Percentiles rank a stretch among this genome's conserved stretches.
Conservation (phyloP, 2,888 invertebrate genomes). For the Entomobrya proxima region DNA sequence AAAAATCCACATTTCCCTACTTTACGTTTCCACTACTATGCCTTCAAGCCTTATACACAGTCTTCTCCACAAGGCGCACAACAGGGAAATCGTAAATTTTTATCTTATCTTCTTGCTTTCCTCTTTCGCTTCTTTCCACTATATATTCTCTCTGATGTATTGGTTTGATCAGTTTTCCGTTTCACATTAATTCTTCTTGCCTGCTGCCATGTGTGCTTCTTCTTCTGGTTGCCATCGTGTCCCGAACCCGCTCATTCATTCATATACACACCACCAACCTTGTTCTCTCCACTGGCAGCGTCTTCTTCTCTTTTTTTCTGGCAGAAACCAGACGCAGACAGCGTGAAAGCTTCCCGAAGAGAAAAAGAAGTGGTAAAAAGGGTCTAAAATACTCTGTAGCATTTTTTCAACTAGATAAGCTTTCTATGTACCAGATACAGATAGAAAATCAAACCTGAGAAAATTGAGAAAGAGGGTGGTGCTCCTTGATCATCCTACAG, state of each 20-base stretch:
- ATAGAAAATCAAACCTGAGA: not conserved
- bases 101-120: conserved; percentile 57
- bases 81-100: conserved; percentile 64
- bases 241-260: not conserved
- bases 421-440: too few species aligned
- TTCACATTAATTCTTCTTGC: conserved; percentile 71
- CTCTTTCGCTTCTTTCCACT: not conserved
- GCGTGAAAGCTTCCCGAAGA: too few species aligned
- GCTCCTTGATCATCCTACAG: conserved; percentile 29
- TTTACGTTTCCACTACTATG: too few species aligned
- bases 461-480: conserved; percentile 63
- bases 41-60: too few species aligned
- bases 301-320: too few species aligned
- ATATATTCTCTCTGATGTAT: conserved; percentile 66
- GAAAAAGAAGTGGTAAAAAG: too few species aligned
- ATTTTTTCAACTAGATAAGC: too few species aligned
- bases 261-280: conserved; percentile 11
- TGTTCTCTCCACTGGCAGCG: too few species aligned
- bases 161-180: conserved; percentile 73
- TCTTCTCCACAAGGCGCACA: conserved; percentile 16
- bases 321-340: too few species aligned
- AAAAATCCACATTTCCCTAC: not conserved
- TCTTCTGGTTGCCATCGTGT: too few species aligned
- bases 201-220: too few species aligned
- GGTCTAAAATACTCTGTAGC: too few species aligned